Percentiles rank a stretch among this genome's conserved stretches.
phyloP scores from a whole-genome alignment of 2,888 invertebrate species.

The Agrochola litura region DNA sequence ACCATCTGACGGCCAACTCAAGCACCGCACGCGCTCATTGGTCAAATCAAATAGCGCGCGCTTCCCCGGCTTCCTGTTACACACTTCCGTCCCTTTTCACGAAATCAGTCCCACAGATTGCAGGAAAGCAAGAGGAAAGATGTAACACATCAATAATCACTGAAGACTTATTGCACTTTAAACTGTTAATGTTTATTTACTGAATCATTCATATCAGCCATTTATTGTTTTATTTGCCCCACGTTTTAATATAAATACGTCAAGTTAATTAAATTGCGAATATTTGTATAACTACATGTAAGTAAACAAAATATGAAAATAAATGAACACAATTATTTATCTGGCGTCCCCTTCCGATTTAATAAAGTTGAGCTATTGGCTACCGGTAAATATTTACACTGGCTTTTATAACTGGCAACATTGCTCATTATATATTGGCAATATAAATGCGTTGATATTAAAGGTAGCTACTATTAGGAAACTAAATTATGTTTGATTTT shows the following conservation, averaged over 20 bases:
- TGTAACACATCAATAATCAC: no score
- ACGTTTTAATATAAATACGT: constrained; percentile 31
- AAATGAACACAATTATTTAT: constrained; percentile 57
- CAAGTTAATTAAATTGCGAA: constrained; percentile 40
- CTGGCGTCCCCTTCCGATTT: constrained; percentile 50
- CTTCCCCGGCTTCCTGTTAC: no score
- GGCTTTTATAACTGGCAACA: constrained; percentile 34
- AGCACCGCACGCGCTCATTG: no score
- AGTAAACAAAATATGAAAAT: constrained; percentile 45
- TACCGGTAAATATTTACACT: constrained; percentile 44
- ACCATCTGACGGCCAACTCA: no score
- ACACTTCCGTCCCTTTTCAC: no score
- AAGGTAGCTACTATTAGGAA: neutral
- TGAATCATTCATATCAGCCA: neutral
- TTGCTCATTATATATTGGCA: constrained; percentile 26
- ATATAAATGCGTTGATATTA: neutral
- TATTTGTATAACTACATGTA: constrained; percentile 47
- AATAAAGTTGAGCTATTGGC: constrained; percentile 55
- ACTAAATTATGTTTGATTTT: neutral
- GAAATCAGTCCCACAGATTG: no score
- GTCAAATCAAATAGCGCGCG: no score
- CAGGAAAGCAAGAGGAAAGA: no score
- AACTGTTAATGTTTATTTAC: neutral
- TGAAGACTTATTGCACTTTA: neutral
- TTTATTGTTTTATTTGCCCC: constrained; percentile 12